phyloP scores from a whole-genome alignment of 1,140 invertebrate genomes.

The Sycophila sp. region DNA sequence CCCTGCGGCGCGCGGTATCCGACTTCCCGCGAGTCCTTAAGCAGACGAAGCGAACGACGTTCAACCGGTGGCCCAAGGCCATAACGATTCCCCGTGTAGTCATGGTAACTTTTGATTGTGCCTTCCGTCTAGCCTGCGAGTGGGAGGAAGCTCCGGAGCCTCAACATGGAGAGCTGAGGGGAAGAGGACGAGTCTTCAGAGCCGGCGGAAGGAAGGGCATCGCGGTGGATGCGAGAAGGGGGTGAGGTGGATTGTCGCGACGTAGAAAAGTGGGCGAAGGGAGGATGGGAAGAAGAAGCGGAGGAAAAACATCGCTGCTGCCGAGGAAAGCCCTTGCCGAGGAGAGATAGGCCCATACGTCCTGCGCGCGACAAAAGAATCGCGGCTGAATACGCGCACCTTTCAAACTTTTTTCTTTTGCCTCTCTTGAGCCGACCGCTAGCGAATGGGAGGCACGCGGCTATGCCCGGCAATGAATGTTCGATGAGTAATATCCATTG shows the following conservation, averaged over 20 bases:
- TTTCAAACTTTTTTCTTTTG: not conserved
- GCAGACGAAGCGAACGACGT: constrained; percentile 13
- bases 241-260: not conserved
- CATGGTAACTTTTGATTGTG: constrained; percentile 61
- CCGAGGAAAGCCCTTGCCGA: not conserved
- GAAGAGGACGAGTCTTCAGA: not conserved
- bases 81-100: constrained; percentile 48
- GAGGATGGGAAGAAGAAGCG: not conserved
- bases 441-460: not conserved
- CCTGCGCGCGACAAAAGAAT: constrained; percentile 2
- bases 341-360: not conserved
- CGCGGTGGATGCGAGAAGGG: too few relatives aligned
- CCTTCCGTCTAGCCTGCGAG: constrained; percentile 39
- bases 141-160: not conserved
- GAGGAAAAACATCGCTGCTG: not conserved
- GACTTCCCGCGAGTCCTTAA: too few relatives aligned
- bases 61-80: constrained; percentile 43
- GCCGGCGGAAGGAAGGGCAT: not conserved
- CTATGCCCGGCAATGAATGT: constrained; percentile 2
- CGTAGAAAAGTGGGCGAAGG: not conserved
- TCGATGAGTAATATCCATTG: constrained; percentile 31
- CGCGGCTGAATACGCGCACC: not conserved
- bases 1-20: too few relatives aligned
- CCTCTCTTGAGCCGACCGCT: not conserved
- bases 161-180: not conserved